A percentile compares a stretch with the other conserved stretches of the same genome.
Evolutionary conservation across 2,888 invertebrate species (phyloP).

Genomic region (Eugnorisma glareosa): DNA sequence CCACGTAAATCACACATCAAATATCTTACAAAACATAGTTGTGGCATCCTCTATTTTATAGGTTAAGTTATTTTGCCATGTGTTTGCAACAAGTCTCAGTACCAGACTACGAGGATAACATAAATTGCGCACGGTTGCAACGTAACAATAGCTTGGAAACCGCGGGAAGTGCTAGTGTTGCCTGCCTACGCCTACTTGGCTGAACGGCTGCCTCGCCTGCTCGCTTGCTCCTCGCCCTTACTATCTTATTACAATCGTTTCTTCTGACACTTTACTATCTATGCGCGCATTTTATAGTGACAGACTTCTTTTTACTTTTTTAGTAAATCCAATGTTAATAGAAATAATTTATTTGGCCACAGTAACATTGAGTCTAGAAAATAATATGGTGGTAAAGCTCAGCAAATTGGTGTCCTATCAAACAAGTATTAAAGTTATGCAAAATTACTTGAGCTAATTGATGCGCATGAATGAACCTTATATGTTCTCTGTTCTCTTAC

Average conservation of each 20-base stretch:
- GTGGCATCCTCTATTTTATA: slow-evolving; percentile 59
- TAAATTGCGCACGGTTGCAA: slow-evolving; percentile 82
- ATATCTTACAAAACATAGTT: slow-evolving; percentile 34
- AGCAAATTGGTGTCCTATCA: not conserved
- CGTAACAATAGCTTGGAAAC: slow-evolving; percentile 82
- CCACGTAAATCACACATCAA: slow-evolving; percentile 29
- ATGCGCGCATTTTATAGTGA: slow-evolving; percentile 81
- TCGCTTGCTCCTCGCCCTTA: slow-evolving; percentile 74
- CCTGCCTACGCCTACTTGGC: slow-evolving; percentile 62
- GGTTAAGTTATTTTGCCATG: slow-evolving; percentile 57
- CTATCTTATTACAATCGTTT: slow-evolving; percentile 87
- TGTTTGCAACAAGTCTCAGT: slow-evolving; percentile 62
- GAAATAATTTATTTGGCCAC: slow-evolving; percentile 22
- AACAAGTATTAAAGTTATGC: not conserved
- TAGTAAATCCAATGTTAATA: slow-evolving; percentile 36
- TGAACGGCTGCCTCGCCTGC: slow-evolving; percentile 37
- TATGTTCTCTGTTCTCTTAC: not conserved
- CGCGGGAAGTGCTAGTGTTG: slow-evolving; percentile 75
- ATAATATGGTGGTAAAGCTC: not conserved
- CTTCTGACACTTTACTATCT: slow-evolving; percentile 86
- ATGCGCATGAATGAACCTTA: not conserved
- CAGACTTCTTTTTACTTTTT: slow-evolving; percentile 65
- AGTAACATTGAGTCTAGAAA: not conserved
- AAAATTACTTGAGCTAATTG: not conserved
- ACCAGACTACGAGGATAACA: slow-evolving; percentile 72